Evolutionary conservation across 2,888 invertebrate genomes (phyloP).

Genomic region (Macropis europaea): DNA sequence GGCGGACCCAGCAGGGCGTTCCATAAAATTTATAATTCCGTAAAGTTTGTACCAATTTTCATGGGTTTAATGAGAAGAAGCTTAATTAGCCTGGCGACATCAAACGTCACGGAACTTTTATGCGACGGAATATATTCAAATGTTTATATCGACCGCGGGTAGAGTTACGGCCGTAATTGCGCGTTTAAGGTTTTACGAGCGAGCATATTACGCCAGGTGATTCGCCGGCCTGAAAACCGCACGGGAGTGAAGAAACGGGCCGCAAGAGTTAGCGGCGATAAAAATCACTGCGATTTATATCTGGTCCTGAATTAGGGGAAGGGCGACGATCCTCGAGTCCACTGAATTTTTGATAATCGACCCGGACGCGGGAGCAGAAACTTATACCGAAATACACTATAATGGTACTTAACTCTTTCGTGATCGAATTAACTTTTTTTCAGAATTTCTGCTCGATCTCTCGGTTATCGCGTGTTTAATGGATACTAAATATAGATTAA

Average conservation of each 20-base stretch:
- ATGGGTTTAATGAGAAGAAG: too few relatives aligned
- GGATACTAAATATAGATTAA: too few relatives aligned
- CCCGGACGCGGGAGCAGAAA: neutral
- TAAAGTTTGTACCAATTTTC: neutral
- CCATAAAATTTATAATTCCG: too few relatives aligned
- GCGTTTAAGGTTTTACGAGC: slow-evolving; percentile 41
- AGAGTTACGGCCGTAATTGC: slow-evolving; percentile 19
- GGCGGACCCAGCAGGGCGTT: too few relatives aligned
- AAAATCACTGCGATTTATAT: slow-evolving; percentile 32
- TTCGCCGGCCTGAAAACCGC: slow-evolving; percentile 3
- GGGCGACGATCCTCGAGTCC: neutral
- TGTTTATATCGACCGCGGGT: slow-evolving; percentile 12
- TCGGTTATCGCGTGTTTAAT: too few relatives aligned
- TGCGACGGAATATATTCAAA: neutral
- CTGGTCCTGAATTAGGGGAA: neutral
- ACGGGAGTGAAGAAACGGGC: neutral
- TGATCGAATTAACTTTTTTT: too few relatives aligned
- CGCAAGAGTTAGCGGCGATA: slow-evolving; percentile 10
- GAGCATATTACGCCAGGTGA: slow-evolving; percentile 29
- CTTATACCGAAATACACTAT: too few relatives aligned
- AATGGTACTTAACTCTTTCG: too few relatives aligned
- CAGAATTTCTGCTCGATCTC: too few relatives aligned
- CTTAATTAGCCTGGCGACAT: neutral
- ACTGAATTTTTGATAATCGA: slow-evolving; percentile 10
- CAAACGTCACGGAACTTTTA: neutral